phyloP scores from a whole-genome alignment of 1,140 invertebrate species.

The Macrotrachela quadricornifera region DNA sequence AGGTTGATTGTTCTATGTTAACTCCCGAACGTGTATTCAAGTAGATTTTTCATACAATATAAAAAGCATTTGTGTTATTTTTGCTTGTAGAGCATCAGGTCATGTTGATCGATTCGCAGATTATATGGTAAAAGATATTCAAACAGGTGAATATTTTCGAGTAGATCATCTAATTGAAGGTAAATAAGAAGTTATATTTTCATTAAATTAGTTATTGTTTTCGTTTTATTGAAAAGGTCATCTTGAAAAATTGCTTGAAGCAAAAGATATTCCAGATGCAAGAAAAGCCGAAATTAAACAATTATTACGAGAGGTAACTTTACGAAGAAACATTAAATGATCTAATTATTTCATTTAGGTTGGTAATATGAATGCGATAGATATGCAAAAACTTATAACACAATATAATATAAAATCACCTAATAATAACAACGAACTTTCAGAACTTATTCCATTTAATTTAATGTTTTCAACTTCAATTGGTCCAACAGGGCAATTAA shows the following conservation, averaged over 20 bases:
- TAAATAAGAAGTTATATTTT: conserved; percentile 12
- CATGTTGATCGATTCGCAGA: conserved; percentile 97
- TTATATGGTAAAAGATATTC: conserved; percentile 90
- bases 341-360: conserved; percentile 50
- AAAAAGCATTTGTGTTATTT: too few species aligned
- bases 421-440: conserved; percentile 67
- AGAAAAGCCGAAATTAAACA: conserved; percentile 16
- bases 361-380: conserved; percentile 63
- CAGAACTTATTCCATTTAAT: conserved; percentile 88
- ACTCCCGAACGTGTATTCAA: conserved; percentile 68
- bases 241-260: conserved; percentile 57
- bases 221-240: conserved; percentile 35
- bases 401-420: conserved; percentile 85
- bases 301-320: conserved; percentile 11
- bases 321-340: conserved; percentile 17
- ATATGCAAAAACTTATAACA: conserved; percentile 57
- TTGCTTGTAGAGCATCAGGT: conserved; percentile 53
- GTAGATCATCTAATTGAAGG: conserved; percentile 87
- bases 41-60: too few species aligned
- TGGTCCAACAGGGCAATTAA: conserved; percentile 72
- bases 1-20: conserved; percentile 88
- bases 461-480: conserved; percentile 94
- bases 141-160: conserved; percentile 83
- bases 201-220: too few species aligned
- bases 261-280: conserved; percentile 19